A percentile compares a stretch with the other conserved stretches of the same genome.
Evolutionary conservation across 2,888 invertebrate species (phyloP).

Genomic region (Eumacrocentrus americanus): DNA sequence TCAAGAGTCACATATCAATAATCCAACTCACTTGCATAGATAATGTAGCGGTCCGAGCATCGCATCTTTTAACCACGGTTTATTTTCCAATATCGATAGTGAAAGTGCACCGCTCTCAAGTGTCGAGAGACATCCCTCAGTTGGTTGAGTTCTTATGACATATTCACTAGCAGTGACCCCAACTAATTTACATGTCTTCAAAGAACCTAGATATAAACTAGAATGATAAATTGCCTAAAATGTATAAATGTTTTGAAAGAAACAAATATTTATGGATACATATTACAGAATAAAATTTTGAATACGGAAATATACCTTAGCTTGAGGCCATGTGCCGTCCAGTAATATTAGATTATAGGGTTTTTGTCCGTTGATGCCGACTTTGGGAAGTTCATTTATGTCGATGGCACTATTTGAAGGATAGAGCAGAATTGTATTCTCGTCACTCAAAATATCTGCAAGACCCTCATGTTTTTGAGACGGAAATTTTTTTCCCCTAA

Average conservation of each 20-base stretch:
- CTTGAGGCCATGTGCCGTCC: slow-evolving; percentile 97
- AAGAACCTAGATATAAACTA: slow-evolving; percentile 74
- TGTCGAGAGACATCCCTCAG: slow-evolving; percentile 89
- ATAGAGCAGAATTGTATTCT: slow-evolving; percentile 79
- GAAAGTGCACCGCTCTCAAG: slow-evolving; percentile 85
- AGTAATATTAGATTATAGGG: slow-evolving; percentile 82
- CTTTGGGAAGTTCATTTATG: slow-evolving; percentile 65
- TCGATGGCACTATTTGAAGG: slow-evolving; percentile 79
- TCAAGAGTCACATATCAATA: neutral
- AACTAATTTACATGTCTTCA: slow-evolving; percentile 83
- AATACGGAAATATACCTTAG: slow-evolving; percentile 66
- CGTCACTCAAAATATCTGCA: slow-evolving; percentile 69
- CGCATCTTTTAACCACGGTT: slow-evolving; percentile 69
- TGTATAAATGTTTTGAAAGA: slow-evolving; percentile 8
- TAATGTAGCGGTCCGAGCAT: slow-evolving; percentile 81
- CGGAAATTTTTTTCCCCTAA: slow-evolving; percentile 83
- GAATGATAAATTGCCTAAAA: slow-evolving; percentile 78
- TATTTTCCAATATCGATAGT: slow-evolving; percentile 76
- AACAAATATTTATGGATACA: slow-evolving; percentile 13
- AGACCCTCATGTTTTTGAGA: slow-evolving; percentile 70
- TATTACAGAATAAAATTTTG: neutral
- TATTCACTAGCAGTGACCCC: slow-evolving; percentile 79
- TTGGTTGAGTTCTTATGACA: slow-evolving; percentile 92
- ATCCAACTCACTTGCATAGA: slow-evolving; percentile 68
- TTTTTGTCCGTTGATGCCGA: slow-evolving; percentile 57